Evolutionary conservation across 2,797 vertebrate species (phyloP).

Genomic region (Ctenopoma kingsleyae): DNA sequence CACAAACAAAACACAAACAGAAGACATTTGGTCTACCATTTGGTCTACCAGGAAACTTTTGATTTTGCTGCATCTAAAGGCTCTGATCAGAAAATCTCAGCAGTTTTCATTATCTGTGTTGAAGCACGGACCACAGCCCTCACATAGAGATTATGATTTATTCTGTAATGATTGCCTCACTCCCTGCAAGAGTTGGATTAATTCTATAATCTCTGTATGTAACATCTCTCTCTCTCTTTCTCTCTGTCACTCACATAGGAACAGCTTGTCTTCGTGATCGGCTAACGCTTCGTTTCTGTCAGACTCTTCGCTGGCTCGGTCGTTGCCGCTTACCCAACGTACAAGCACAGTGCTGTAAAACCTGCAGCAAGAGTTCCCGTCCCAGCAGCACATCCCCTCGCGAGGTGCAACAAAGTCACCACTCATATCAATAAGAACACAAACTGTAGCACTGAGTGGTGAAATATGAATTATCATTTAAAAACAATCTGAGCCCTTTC

Average conservation of each 20-base stretch:
- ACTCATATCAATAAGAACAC: background rate
- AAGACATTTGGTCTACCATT: background rate
- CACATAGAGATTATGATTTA: background rate
- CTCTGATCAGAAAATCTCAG: background rate
- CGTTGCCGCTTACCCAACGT: conserved; percentile 87
- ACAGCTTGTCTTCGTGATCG: conserved; percentile 86
- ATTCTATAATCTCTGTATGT: background rate
- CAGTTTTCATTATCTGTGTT: background rate
- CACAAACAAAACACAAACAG: background rate
- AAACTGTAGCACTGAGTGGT: conserved; percentile 13
- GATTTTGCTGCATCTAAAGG: background rate
- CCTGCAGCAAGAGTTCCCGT: conserved; percentile 79
- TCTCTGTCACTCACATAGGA: conserved; percentile 65
- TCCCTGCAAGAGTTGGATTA: background rate
- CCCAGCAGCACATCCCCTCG: conserved; percentile 73
- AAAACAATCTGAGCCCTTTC: conserved; percentile 36
- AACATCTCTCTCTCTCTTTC: background rate
- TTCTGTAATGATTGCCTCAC: background rate
- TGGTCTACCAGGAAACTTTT: background rate
- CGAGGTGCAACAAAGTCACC: conserved; percentile 45
- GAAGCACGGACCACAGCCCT: background rate
- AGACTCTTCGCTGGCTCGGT: conserved; percentile 88
- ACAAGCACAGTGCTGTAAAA: conserved; percentile 89
- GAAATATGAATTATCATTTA: background rate
- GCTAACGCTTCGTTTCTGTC: conserved; percentile 89